These are phyloP conservation scores for Thereuonema tuberculata DNA, from an alignment of 1,140 invertebrate genomes.

Conservation along the genomic window DNA sequence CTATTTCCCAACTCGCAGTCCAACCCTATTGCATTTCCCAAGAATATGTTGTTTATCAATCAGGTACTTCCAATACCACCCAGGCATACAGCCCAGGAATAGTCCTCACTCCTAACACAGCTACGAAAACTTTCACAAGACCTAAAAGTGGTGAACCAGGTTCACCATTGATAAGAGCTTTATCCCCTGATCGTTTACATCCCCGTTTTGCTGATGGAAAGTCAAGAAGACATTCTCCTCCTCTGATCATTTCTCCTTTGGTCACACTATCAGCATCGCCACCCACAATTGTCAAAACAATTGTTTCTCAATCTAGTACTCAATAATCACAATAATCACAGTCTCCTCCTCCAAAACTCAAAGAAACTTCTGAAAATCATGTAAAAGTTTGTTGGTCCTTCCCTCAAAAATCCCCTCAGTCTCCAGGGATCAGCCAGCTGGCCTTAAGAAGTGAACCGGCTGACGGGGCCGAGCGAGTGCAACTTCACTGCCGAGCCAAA, in stretches of 20 bases:
- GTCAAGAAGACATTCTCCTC: conserved; percentile 17
- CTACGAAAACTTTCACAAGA: conserved; percentile 56
- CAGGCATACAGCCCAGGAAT: conserved; percentile 57
- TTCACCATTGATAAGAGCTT: conserved; percentile 69
- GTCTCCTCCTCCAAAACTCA: conserved; percentile 23
- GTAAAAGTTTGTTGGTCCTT: background rate
- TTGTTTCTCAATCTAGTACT: conserved; percentile 17
- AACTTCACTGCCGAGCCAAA: background rate
- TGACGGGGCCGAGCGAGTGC: background rate
- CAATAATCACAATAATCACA: conserved; percentile 33
- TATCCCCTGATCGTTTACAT: conserved; percentile 70
- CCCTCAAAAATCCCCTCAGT: background rate
- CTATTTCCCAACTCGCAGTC: conserved; percentile 68
- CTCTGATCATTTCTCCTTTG: conserved; percentile 41
- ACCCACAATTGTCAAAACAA: conserved; percentile 15
- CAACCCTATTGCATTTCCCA: conserved; percentile 62
- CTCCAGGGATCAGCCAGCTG: background rate
- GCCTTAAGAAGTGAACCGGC: background rate
- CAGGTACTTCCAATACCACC: conserved; percentile 59
- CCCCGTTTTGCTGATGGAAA: conserved; percentile 39
- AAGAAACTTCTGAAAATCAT: background rate
- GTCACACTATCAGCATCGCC: conserved; percentile 23
- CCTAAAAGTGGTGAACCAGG: conserved; percentile 68
- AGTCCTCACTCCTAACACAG: conserved; percentile 34
- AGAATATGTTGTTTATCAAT: conserved; percentile 42